A percentile compares a stretch with the other conserved stretches of the same genome.
These are phyloP conservation scores for Caenorhabditis wallacei DNA, from an alignment of 2,888 invertebrate genomes.

Conservation along the genomic window DNA sequence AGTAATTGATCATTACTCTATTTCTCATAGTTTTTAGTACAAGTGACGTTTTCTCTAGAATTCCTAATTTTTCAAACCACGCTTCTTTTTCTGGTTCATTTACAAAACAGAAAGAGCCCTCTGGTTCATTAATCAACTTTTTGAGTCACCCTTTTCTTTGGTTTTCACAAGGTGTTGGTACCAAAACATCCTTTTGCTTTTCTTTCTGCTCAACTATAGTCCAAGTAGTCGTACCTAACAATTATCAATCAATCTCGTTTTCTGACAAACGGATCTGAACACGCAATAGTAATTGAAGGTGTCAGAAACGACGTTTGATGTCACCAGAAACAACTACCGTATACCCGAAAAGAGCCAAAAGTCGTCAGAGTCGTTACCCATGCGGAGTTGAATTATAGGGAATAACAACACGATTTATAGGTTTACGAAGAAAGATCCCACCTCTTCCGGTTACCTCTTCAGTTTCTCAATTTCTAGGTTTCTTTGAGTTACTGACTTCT, in stretches of 20 bases:
- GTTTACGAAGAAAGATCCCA: conserved; percentile 21
- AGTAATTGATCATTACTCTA: conserved; percentile 26
- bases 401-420: neutral
- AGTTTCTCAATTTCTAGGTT: neutral
- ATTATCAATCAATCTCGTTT: conserved; percentile 23
- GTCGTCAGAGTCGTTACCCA: neutral
- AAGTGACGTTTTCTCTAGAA: conserved; percentile 23
- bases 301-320: neutral
- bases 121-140: conserved; percentile 14
- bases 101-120: neutral
- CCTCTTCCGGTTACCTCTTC: conserved; percentile 20
- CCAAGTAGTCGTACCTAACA: conserved; percentile 18
- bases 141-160: neutral
- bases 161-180: neutral
- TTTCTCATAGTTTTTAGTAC: conserved; percentile 13
- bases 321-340: conserved; percentile 16
- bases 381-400: conserved; percentile 13
- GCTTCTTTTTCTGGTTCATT: neutral
- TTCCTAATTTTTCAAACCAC: conserved; percentile 6
- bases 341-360: conserved; percentile 3
- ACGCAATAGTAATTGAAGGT: conserved; percentile 33
- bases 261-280: conserved; percentile 10
- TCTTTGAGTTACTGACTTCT: neutral
- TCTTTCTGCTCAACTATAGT: neutral
- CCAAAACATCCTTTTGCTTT: neutral